Percentiles rank a stretch among this genome's conserved stretches.
Conservation (phyloP, 2,113 vertebrate genomes). For the Aphyosemion australe region DNA sequence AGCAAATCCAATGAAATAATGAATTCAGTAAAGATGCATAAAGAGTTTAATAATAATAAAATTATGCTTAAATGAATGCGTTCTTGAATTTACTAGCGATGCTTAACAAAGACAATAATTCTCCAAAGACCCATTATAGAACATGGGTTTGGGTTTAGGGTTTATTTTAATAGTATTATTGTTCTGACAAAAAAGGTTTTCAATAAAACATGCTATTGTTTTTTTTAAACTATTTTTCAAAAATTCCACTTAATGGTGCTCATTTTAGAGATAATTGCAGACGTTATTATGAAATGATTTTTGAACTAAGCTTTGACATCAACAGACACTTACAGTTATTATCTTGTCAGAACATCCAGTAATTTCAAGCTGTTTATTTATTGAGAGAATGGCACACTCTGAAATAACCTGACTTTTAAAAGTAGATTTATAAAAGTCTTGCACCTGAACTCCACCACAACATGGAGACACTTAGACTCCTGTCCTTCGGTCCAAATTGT, state of each 20-base stretch:
- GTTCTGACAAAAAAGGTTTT: not conserved
- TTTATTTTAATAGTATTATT: too few species aligned
- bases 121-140: too few species aligned
- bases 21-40: not conserved
- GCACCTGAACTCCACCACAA: not conserved
- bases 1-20: not conserved
- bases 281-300: not conserved
- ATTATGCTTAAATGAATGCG: too few species aligned
- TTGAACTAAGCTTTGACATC: not conserved
- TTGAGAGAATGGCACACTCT: not conserved
- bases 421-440: too few species aligned
- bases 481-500: not conserved
- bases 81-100: too few species aligned
- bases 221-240: not conserved
- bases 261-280: not conserved
- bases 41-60: too few species aligned
- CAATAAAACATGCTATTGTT: not conserved
- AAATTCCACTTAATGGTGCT: not conserved
- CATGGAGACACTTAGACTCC: not conserved
- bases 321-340: not conserved
- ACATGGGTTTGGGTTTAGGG: too few species aligned
- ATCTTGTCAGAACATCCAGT: not conserved
- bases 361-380: not conserved
- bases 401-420: slow-evolving; percentile 6
- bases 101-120: too few species aligned